Base-by-base conservation (phyloP, 2,888 invertebrate species). In the Drosophila birchii region DNA sequence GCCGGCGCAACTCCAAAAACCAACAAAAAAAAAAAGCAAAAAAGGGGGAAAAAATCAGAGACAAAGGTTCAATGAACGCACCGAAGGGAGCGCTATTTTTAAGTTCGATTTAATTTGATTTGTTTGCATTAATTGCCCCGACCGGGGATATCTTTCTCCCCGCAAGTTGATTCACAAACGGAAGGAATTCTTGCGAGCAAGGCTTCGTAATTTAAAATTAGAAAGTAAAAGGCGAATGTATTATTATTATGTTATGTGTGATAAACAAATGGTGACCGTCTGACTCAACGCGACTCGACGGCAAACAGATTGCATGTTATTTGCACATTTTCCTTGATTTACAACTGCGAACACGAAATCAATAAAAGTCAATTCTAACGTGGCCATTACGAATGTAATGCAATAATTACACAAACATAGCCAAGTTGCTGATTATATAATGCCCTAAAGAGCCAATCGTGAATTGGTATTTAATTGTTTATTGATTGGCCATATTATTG, bases 81-180 rank as follows among this genome's bases (percentile, higher is more conserved):
- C 34, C 78, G 72, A 88, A 88, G 88, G 74, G 83, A 75, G 76
- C 53, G 79, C 79, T 88, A 83, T 84, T 80, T 83, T 88, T 86
- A 83, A 83, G 73, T 72, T 43, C 44, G 58, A 55, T 77, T 80
- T 73, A 80, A 78, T 73, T 80, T 78, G 81, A 88, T 85, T 89
- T 88, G 75, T 89, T 75, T 75, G 73, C 75, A 78, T 82, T 88
- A 81, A 77, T 81, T 79, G 71, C 49, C 54, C 9, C 16, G 16
- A 7, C 53, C 43, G 58, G 53, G 71, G 56, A 75, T 88, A 75
- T 71, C 64, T 64, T 79, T 61, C 58, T 26, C 49, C 47, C 36
- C 16, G 20, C 49, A 0, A 43, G 56, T 53, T 83, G 89, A 83
- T 69, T 83, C 82, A 83, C 84, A 72, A 72, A 73, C 78, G 78